Evolutionary conservation across 2,888 invertebrate species (phyloP), one percentile per base, ranked within the genome.

Genomic region (Polia nebulosa): DNA sequence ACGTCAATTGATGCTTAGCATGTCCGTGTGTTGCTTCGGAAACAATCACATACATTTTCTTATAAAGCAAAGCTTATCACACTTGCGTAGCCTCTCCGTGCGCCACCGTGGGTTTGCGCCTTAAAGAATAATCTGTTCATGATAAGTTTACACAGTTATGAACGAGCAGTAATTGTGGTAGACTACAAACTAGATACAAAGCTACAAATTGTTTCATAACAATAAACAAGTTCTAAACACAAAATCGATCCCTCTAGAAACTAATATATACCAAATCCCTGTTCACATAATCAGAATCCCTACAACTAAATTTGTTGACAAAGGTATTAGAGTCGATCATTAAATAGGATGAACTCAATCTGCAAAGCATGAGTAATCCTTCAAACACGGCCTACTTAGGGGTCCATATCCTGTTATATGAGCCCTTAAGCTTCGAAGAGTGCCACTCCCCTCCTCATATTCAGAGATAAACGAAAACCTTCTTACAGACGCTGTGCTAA

Each of bases 321-420:
- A 74, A 76, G 69, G 73, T 66, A 80, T 76, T 72, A 76, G 11
- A 57, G 32, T 52, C 51, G 66, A 78, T 81, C 79, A 76, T 76
- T 81, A 80, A 61, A 78, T 71, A 69, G 69, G 71, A 76, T 72
- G 69, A 73, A 74, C 80, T 72, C 69, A 81, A 83, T 85, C 76
- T 82, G 73, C 57, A 71, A 76, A 76, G 81, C 72, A 63, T 60
- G 70, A 64, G 61, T 85, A 85, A 85, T 82, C 83, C 80, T 44
- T 71, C 78, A 78, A 82, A 81, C 81, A 79, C 57, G 49, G 73
- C 69, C 77, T 82, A 78, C 76, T 78, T 80, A 80, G 69, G 56
- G 63, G 55, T 66, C 66, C 59, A 72, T 80, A 78, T 84, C 85
- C 73, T 67, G 74, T 82, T 78, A 76, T 56, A 25, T 72, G 75